Conservation (phyloP, 2,888 invertebrate species). For the Sesia apiformis region DNA sequence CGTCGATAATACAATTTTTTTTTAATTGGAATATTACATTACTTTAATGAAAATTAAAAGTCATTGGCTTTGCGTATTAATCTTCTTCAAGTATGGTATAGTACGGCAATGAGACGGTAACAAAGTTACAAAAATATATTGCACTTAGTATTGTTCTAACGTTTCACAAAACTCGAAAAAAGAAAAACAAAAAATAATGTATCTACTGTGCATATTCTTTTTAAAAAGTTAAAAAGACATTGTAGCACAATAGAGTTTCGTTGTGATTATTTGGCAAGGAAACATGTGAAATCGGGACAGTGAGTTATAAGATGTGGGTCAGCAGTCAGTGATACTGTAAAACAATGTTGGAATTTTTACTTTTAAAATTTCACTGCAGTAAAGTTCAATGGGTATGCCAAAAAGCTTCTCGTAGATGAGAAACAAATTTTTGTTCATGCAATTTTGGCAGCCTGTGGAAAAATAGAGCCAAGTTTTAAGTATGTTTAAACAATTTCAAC, state of each 20-base stretch:
- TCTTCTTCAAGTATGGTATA: no score
- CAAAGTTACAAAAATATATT: no score
- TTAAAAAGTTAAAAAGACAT: neutral
- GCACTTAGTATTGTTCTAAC: no score
- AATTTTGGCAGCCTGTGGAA: conserved; percentile 23
- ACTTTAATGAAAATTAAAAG: no score
- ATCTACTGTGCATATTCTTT: neutral
- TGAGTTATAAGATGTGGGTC: conserved; percentile 34
- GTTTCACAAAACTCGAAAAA: no score
- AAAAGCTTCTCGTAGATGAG: conserved; percentile 21
- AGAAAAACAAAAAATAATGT: no score
- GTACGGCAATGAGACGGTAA: no score
- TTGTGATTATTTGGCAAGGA: conserved; percentile 22
- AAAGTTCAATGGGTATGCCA: conserved; percentile 32
- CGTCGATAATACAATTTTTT: no score
- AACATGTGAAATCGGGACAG: conserved; percentile 8
- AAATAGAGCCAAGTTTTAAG: no score
- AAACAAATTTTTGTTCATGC: conserved; percentile 24
- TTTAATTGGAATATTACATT: no score
- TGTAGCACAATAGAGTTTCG: conserved; percentile 4
- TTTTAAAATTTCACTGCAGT: conserved; percentile 26
- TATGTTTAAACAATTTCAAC: no score
- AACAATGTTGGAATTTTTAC: conserved; percentile 16
- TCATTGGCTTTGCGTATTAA: no score
- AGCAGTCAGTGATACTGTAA: conserved; percentile 18